Evolutionary conservation across 2,797 vertebrate genomes (phyloP), one percentile per base, ranked within the genome.

Genomic region (Bradypodion ventrale): DNA sequence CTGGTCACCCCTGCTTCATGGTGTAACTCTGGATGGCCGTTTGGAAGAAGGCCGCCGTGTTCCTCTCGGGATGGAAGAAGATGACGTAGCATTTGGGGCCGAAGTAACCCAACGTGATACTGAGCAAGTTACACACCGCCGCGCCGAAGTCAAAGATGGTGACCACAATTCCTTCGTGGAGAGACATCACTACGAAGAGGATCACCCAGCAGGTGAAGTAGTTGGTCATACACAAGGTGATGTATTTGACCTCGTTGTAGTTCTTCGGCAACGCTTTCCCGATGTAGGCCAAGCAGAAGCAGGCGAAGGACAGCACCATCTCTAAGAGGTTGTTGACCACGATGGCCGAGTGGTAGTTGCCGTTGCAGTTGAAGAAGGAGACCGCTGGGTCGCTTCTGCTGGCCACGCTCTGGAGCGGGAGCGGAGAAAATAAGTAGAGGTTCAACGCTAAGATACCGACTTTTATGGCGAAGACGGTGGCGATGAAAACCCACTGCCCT

Each of bases 1-100:
- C 21, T 16, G n/a, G 65, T 78, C 91, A 93, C 44, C 68, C 84
- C 75, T 76, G 89, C 93, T 91, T 92, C 96, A 97, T 97, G 44
- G 96, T 97, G 87, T 97, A 97, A 95, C 97, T 97, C 88, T 98
- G 97, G 89, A 97, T 98, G 83, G 96, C 95, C 78, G 96, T 97
- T 92, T 96, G 97, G 90, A 98, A 97, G 91, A 98, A 96, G 4
- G 96, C 93, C 0, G 93, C 89, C 0, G 97, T 97, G 92, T 97
- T 97, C 91, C 96, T 94, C 76, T 97, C 94, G 0, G 97, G 97
- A 85, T 83, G 95, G 56, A 97, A 85, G 49, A 96, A 85, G 32
- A 97, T 97, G 44, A 97, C 94, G 60, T 96, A 97, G 1, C 97
- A 95, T 91, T 97, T 98, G 70, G 97, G 96, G 5, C 97, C 89